phyloP scores from a whole-genome alignment of 2,797 vertebrate genomes.

The Rallus crepitans region DNA sequence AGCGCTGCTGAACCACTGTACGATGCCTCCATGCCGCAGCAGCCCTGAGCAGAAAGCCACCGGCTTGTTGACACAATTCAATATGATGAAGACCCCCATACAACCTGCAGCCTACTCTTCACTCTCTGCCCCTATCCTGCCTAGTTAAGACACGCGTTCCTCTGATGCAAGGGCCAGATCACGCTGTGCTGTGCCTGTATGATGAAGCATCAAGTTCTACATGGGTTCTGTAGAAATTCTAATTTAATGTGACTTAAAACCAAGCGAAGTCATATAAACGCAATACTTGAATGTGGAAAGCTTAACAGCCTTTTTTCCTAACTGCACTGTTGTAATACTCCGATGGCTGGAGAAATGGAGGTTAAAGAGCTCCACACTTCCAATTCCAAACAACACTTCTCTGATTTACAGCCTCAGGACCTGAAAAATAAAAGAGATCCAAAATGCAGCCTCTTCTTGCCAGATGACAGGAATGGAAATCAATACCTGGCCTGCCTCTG shows the following conservation, averaged over 20 bases:
- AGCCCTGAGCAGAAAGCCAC: neutral
- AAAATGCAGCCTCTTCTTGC: neutral
- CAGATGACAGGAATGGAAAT: neutral
- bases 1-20: neutral
- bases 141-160: accelerated
- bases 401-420: neutral
- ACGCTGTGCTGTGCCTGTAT: neutral
- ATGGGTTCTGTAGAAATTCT: neutral
- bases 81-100: neutral
- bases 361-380: neutral
- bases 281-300: neutral
- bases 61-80: neutral
- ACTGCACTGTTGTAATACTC: neutral
- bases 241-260: neutral
- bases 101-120: neutral
- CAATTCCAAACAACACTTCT: neutral
- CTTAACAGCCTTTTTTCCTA: neutral
- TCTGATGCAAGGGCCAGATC: neutral
- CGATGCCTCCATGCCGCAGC: accelerated
- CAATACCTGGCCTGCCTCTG: neutral
- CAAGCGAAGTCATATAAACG: neutral
- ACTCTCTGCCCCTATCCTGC: neutral
- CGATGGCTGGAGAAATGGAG: neutral
- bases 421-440: neutral
- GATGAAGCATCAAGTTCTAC: accelerated